Base-by-base conservation (phyloP, 2,113 vertebrate genomes). In the Clarias macrocephalus region DNA sequence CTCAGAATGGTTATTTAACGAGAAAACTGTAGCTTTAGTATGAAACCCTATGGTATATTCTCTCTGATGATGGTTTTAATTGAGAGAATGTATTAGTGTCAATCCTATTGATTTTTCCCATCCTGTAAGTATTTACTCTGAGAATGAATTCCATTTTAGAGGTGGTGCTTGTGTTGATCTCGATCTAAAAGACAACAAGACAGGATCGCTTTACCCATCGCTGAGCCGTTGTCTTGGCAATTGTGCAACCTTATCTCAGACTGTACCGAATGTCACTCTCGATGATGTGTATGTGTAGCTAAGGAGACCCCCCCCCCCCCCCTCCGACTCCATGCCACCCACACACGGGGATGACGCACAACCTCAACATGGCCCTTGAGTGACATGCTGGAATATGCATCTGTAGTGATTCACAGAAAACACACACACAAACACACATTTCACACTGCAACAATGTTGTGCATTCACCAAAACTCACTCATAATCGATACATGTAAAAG, bases 391-490 rank as follows among this genome's bases (percentile, higher is more conserved):
- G 72, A 80, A 73, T 75, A 80, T 65, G 80, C 86, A 86, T 91
- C 90, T 88, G 88, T 76, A 87, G 84, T 91, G 90, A 91, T 82
- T 88, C 90, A 89, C 70, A 48, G 56, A 60, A 82, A 42, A 48
- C 59, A 86, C 72, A 86, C 72, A 86, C 54, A 54, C 54, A 48
- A 52, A 83, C 70, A 83, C 62, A 83, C 54, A 52, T 54, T 54
- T 77, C 68, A 60, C 37, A 19, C 86, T 75, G 56, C 30, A 25
- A 86, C 77, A 88, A 82, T 60, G 63, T 70, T 73, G 54, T 65
- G 48, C 28, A 86, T 12, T 56, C 0, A 76, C 37, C 86, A 88
- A 84, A 59, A 86, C 21, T 62, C 66, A 86, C 56, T 23, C 63
- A 75, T n/a, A 85, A 18, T 75, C 57, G 83, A 82, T 4, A n/a